These are phyloP conservation scores for Oreochromis mossambicus DNA, from an alignment of 2,797 vertebrate species.

Conservation along the genomic window DNA sequence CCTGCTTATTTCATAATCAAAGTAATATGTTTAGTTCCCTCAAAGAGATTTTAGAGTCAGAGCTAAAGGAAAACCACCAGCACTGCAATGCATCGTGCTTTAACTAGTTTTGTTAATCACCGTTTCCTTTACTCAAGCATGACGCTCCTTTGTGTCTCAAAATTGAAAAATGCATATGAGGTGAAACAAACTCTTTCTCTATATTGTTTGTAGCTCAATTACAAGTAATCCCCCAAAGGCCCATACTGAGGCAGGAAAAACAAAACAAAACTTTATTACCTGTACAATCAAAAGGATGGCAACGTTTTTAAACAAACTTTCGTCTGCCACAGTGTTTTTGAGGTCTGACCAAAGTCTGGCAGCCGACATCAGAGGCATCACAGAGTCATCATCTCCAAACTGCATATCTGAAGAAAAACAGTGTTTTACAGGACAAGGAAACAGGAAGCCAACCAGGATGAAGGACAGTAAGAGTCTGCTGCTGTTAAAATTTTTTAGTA, in stretches of 20 bases:
- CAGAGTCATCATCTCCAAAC: slow-evolving; percentile 69
- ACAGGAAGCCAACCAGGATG: neutral
- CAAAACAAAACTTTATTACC: slow-evolving; percentile 62
- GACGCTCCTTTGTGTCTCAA: neutral
- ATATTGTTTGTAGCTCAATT: neutral
- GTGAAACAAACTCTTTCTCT: neutral
- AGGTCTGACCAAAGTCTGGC: slow-evolving; percentile 78
- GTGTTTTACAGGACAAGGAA: neutral
- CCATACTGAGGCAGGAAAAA: neutral
- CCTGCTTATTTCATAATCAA: neutral
- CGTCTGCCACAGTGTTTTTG: slow-evolving; percentile 56
- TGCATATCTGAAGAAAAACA: slow-evolving; percentile 67
- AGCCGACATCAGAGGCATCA: slow-evolving; percentile 91
- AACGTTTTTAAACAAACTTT: slow-evolving; percentile 76
- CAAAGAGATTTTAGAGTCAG: neutral
- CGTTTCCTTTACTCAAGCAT: neutral
- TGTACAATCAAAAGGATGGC: slow-evolving; percentile 82
- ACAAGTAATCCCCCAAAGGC: neutral
- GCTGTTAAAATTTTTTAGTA: neutral
- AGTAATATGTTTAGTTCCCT: neutral
- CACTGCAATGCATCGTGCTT: neutral
- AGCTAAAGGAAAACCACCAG: neutral
- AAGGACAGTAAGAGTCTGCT: neutral
- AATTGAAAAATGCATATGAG: neutral
- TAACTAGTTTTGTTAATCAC: neutral